phyloP scores from a whole-genome alignment of 2,888 invertebrate genomes.

The Hirtodrosophila duncani region DNA sequence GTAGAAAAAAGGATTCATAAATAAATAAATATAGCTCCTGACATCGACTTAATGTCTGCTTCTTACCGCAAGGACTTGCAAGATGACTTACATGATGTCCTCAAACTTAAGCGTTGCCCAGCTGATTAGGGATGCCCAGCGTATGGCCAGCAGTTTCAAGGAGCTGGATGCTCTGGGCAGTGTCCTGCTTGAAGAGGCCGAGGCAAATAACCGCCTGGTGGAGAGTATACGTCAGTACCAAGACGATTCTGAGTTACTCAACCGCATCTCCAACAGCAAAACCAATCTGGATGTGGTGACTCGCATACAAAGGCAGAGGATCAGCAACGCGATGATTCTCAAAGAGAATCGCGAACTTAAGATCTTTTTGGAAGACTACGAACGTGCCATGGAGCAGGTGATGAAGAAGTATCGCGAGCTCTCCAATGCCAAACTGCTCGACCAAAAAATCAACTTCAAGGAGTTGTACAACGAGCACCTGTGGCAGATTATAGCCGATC shows the following conservation, averaged over 20 bases:
- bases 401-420: conserved; percentile 98
- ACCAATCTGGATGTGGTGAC: conserved; percentile 93
- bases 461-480: conserved; percentile 84
- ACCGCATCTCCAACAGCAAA: conserved; percentile 92
- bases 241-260: conserved; percentile 93
- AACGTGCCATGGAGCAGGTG: conserved; percentile 94
- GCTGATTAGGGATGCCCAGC: conserved; percentile 93
- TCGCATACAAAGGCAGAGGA: conserved; percentile 93
- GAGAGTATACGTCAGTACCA: conserved; percentile 95
- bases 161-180: conserved; percentile 93
- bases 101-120: conserved; percentile 88
- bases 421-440: conserved; percentile 89
- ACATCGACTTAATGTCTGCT: too few relatives aligned
- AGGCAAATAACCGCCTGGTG: conserved; percentile 92
- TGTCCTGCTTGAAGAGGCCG: conserved; percentile 90
- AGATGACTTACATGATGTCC: too few relatives aligned
- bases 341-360: conserved; percentile 94
- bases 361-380: conserved; percentile 94
- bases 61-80: too few relatives aligned
- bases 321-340: conserved; percentile 92
- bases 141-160: conserved; percentile 91
- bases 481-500: conserved; percentile 83
- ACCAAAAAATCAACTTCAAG: conserved; percentile 86
- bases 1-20: too few relatives aligned
- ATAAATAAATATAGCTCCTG: too few relatives aligned